Evolutionary conservation across 2,888 invertebrate species (phyloP), one percentile per base, ranked within the genome.

Genomic region (Drosophila ustulata): DNA sequence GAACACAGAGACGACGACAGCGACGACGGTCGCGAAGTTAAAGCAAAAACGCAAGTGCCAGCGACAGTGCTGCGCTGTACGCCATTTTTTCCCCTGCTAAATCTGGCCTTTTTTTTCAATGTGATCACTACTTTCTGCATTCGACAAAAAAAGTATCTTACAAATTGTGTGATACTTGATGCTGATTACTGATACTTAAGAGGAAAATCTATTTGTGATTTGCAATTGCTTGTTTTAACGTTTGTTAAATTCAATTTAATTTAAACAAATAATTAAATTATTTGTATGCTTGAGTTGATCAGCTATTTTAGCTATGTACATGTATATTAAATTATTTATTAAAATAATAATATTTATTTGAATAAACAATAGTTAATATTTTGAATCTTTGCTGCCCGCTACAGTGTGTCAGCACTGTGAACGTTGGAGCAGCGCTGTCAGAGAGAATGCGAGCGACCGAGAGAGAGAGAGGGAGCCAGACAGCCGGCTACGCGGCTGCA

Each of bases 401-500:
- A 37, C n/a, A 11, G n/a, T 37, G 18, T 37, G 37, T 4, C 37
- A 37, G 37, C n/a, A 37, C 37, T 37, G 37, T 37, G 37, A 30
- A 64, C 45, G 46, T 71, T 75, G 57, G 71, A 67, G 71, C 71
- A 71, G 49, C 74, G 70, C 61, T 55, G 52, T 41, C 46, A 61
- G 75, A 68, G 58, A 68, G 55, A 49, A 56, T 41, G 52, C 55
- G 75, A 62, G 64, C 43, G 50, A 53, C 25, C 41, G 53, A 66
- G 32, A 63, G 64, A 23, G 58, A 57, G 41, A 18, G 39, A 52
- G 30, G 61, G 56, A 62, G 57, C 25, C 57, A 58, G 49, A 41
- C 37, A 57, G 65, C 53, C 67, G 61, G 64, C 75, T 64, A 61
- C 71, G 74, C 61, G 76, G 39, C 76, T 71, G 66, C 74, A 74